Conservation (phyloP, 1,140 invertebrate genomes). For the Lordiphosa clarofinis region DNA sequence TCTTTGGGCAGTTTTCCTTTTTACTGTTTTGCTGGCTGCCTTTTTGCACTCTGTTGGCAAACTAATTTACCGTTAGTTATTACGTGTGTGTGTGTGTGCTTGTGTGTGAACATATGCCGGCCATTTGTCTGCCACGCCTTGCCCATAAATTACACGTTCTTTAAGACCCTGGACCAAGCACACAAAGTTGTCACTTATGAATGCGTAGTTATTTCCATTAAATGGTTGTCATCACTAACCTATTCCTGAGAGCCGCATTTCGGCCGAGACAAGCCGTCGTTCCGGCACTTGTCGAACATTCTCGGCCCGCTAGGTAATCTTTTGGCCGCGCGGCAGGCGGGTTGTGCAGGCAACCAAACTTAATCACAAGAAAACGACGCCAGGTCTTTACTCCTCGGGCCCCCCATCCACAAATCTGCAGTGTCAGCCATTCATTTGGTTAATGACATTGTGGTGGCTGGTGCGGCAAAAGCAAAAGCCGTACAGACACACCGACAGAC, state of each 20-base stretch:
- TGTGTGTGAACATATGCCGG: conserved; percentile 52
- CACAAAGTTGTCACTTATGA: conserved; percentile 72
- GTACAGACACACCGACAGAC: conserved; percentile 25
- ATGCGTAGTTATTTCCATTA: conserved; percentile 76
- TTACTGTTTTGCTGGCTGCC: conserved; percentile 34
- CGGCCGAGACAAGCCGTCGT: conserved; percentile 7
- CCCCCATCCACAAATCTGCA: conserved; percentile 49
- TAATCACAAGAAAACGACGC: conserved; percentile 73
- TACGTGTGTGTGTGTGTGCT: conserved; percentile 30
- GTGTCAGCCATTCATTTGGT: conserved; percentile 75
- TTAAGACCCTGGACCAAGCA: conserved; percentile 34
- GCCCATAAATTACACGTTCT: conserved; percentile 70
- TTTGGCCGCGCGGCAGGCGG: neutral
- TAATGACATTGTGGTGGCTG: conserved; percentile 74
- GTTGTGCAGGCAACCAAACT: conserved; percentile 34
- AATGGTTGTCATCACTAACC: conserved; percentile 74
- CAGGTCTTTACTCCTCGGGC: conserved; percentile 10
- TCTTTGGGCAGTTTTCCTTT: conserved; percentile 60
- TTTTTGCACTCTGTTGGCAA: conserved; percentile 74
- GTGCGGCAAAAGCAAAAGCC: conserved; percentile 74
- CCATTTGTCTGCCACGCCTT: conserved; percentile 74
- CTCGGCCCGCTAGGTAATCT: neutral
- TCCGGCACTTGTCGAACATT: conserved; percentile 9
- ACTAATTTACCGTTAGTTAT: conserved; percentile 77
- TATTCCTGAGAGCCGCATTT: conserved; percentile 11